Conservation (phyloP, 2,797 vertebrate genomes). For the Pangasius djambal region DNA sequence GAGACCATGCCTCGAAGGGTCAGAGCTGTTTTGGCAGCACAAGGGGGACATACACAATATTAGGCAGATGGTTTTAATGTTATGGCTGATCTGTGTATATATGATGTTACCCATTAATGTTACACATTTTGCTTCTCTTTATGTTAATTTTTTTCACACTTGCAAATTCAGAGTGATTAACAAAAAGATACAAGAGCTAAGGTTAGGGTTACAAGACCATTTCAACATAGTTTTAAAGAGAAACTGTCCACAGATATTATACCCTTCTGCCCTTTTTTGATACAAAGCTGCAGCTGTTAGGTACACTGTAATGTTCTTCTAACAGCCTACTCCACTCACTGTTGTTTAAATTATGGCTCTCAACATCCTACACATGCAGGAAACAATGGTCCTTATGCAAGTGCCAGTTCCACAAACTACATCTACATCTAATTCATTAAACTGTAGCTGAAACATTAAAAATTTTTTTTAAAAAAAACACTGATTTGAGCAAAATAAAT, state of each 20-base stretch:
- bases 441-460: background rate
- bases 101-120: too few species aligned
- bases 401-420: background rate
- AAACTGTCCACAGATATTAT: background rate
- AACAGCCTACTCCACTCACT: background rate
- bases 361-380: background rate
- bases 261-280: background rate
- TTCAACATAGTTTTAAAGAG: background rate
- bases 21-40: too few species aligned
- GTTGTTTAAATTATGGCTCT: background rate
- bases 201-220: background rate
- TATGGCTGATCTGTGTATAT: too few species aligned
- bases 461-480: too few species aligned
- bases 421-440: background rate
- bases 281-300: background rate
- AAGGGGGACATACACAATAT: too few species aligned
- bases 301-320: background rate
- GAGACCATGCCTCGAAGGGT: too few species aligned
- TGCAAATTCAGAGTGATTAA: background rate
- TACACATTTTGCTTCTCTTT: background rate
- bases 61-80: too few species aligned
- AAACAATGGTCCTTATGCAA: background rate
- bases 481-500: background rate
- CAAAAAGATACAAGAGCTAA: background rate
- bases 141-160: background rate